Evolutionary conservation across 2,797 vertebrate genomes (phyloP).

Genomic region (Gambusia yucatana): DNA sequence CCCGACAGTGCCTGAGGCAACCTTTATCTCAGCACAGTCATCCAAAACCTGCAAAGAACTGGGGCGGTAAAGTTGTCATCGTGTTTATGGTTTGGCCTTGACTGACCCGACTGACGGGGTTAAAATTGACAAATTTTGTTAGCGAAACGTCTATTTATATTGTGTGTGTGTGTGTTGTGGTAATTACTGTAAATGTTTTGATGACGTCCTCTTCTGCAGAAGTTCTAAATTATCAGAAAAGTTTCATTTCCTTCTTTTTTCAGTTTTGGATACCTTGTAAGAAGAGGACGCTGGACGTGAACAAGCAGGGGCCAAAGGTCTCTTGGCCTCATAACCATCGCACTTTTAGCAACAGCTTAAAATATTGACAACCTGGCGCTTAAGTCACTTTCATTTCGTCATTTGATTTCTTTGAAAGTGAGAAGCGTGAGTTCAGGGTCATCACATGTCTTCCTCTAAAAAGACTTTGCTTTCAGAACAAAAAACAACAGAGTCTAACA

Average conservation of each 20-base stretch:
- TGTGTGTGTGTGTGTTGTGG: background rate
- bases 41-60: background rate
- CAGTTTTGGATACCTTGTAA: background rate
- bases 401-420: constrained; percentile 33
- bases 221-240: constrained; percentile 47
- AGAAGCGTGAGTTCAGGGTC: constrained; percentile 2
- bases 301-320: background rate
- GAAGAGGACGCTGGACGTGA: background rate
- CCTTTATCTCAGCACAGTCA: background rate
- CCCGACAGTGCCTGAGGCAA: background rate
- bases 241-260: constrained; percentile 60
- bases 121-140: constrained; percentile 4
- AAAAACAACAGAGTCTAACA: background rate
- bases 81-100: background rate
- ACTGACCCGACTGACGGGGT: background rate
- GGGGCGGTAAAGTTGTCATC: background rate
- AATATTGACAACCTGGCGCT: background rate
- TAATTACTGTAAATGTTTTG: constrained; percentile 60
- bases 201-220: constrained; percentile 64
- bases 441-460: background rate
- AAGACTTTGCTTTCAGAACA: background rate
- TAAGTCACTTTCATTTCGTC: constrained; percentile 48
- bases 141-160: background rate
- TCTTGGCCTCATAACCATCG: background rate
- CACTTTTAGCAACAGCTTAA: constrained; percentile 12